A percentile compares a stretch with the other conserved stretches of the same genome.
Conservation (phyloP, 2,888 invertebrate genomes). For the Sinelater perroti region DNA sequence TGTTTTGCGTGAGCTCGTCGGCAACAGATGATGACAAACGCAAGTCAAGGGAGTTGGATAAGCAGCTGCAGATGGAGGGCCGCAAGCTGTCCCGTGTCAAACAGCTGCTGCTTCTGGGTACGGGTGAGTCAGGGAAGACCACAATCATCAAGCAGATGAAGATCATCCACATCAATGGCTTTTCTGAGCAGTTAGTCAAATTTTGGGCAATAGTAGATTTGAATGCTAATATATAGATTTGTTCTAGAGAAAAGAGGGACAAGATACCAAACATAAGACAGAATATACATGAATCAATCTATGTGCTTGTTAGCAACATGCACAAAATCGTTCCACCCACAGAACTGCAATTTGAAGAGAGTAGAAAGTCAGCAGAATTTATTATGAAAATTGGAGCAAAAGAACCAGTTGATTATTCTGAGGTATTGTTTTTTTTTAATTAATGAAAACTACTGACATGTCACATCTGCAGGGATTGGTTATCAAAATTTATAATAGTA, state of each 20-base stretch:
- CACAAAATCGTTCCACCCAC: constrained; percentile 59
- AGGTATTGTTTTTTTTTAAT: too few relatives aligned
- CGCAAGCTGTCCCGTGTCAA: constrained; percentile 57
- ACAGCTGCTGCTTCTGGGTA: constrained; percentile 70
- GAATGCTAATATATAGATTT: constrained; percentile 2
- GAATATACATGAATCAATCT: constrained; percentile 81
- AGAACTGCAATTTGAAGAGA: constrained; percentile 63
- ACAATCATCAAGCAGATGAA: constrained; percentile 90
- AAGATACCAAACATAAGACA: constrained; percentile 73
- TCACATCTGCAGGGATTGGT: too few relatives aligned
- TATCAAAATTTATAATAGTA: too few relatives aligned
- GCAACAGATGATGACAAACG: constrained; percentile 3
- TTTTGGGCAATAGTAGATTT: background rate
- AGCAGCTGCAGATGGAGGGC: constrained; percentile 46
- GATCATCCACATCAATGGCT: constrained; percentile 83
- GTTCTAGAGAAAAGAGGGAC: constrained; percentile 70
- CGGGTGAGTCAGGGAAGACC: constrained; percentile 86
- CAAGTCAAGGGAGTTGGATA: constrained; percentile 38
- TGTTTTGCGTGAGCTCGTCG: constrained; percentile 23
- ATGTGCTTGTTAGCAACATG: constrained; percentile 71
- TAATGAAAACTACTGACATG: too few relatives aligned
- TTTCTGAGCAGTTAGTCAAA: constrained; percentile 72
- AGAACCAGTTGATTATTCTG: constrained; percentile 65
- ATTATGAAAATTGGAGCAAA: constrained; percentile 64
- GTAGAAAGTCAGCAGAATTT: constrained; percentile 61